phyloP scores from a whole-genome alignment of 2,113 vertebrate species.

The Strigops habroptila region DNA sequence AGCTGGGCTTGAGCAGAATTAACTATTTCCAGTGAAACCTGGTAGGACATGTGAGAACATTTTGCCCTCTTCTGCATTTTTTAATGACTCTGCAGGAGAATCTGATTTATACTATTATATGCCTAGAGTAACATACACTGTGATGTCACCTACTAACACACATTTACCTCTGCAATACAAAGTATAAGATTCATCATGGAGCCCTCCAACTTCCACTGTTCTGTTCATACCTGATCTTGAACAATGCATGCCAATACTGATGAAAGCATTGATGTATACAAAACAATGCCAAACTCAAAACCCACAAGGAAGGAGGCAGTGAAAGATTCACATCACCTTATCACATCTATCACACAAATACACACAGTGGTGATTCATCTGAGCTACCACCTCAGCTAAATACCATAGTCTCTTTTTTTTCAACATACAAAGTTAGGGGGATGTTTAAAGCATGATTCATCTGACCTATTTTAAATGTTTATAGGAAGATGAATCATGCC shows the following conservation, averaged over 20 bases:
- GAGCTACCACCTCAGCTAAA: conserved; percentile 6
- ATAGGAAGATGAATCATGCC: conserved; percentile 26
- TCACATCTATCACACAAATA: not conserved
- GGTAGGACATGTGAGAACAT: not conserved
- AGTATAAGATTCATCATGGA: not conserved
- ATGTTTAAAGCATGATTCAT: conserved; percentile 34
- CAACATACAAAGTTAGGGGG: not conserved
- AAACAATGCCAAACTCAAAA: not conserved
- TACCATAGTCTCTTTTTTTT: not conserved
- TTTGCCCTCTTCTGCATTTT: not conserved
- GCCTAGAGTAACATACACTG: not conserved
- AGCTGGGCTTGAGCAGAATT: not conserved
- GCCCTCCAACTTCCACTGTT: not conserved
- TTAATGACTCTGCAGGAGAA: not conserved
- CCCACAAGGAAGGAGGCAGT: not conserved
- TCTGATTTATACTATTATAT: not conserved
- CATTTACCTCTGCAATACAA: not conserved
- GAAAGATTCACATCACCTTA: not conserved
- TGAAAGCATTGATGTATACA: not conserved
- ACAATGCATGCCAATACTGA: not conserved
- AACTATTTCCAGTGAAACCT: not conserved
- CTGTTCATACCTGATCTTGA: not conserved
- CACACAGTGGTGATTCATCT: not conserved
- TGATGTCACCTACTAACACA: not conserved
- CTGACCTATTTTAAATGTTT: conserved; percentile 10